A percentile compares a stretch with the other conserved stretches of the same genome.
These are phyloP conservation scores for Pseudochirops corinnae DNA, from an alignment of 2,797 vertebrate genomes.

Conservation along the genomic window DNA sequence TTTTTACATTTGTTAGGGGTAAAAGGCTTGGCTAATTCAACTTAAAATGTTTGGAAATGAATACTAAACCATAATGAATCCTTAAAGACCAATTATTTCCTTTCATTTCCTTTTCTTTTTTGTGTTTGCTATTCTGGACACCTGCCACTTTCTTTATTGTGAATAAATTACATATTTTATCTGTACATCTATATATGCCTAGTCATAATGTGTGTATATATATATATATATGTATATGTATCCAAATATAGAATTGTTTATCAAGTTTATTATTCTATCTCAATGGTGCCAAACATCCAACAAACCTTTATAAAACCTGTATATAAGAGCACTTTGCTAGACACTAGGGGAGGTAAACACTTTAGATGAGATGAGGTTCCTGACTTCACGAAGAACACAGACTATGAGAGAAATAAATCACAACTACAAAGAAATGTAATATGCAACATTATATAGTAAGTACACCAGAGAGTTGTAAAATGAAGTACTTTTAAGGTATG, in stretches of 20 bases:
- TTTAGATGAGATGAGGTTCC: not conserved
- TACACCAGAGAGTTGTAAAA: not conserved
- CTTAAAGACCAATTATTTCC: constrained; percentile 23
- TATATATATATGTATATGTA: not conserved
- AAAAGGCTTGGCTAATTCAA: constrained; percentile 31
- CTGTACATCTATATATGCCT: not conserved
- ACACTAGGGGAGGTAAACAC: not conserved
- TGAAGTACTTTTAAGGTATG: not conserved
- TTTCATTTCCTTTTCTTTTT: constrained; percentile 18
- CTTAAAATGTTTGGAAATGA: constrained; percentile 44
- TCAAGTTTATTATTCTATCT: not conserved
- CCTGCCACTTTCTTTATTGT: constrained; percentile 42
- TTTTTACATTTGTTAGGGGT: constrained; percentile 38
- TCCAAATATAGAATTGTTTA: not conserved
- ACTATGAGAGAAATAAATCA: not conserved
- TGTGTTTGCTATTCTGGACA: constrained; percentile 6
- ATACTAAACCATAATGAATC: not conserved
- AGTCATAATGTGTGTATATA: not conserved
- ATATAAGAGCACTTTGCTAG: not conserved
- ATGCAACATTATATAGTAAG: not conserved
- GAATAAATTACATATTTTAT: constrained; percentile 18
- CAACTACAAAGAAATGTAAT: not conserved
- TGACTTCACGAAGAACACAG: not conserved
- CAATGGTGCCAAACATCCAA: not conserved
- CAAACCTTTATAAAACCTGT: not conserved